A percentile compares a stretch with the other conserved stretches of the same genome.
These are phyloP conservation scores for Spinus olivaceus DNA, from an alignment of 2,797 vertebrate genomes.

Conservation along the genomic window DNA sequence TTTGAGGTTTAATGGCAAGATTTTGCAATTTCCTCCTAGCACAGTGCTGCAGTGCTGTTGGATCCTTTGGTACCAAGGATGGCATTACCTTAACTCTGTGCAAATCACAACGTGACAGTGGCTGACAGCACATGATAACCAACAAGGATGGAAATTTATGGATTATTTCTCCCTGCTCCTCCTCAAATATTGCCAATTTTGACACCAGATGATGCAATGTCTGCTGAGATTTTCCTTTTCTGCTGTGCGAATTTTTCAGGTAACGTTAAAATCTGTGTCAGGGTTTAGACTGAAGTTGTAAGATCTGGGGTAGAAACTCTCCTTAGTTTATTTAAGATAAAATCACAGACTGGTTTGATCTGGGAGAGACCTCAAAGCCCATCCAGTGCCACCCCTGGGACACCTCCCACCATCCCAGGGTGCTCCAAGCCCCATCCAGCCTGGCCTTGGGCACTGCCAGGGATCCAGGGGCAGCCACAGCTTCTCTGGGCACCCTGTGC, in stretches of 20 bases:
- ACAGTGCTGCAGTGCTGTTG: neutral
- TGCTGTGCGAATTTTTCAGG: neutral
- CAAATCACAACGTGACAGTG: neutral
- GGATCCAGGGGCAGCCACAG: neutral
- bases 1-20: neutral
- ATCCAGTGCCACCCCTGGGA: neutral
- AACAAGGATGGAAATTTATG: neutral
- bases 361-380: neutral
- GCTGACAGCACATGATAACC: neutral
- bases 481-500: neutral
- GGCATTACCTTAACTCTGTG: neutral
- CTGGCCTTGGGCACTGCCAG: neutral
- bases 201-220: neutral
- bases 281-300: neutral
- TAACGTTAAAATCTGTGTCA: neutral
- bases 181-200: neutral
- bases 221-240: neutral
- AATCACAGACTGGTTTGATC: neutral
- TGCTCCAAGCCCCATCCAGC: rapidly evolving
- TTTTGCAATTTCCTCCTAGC: neutral
- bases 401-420: rapidly evolving
- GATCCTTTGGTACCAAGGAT: neutral
- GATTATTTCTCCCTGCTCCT: neutral
- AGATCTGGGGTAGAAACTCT: neutral
- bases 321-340: neutral